Base-by-base conservation (phyloP, 1,140 invertebrate genomes). In the Sesamia nonagrioides region DNA sequence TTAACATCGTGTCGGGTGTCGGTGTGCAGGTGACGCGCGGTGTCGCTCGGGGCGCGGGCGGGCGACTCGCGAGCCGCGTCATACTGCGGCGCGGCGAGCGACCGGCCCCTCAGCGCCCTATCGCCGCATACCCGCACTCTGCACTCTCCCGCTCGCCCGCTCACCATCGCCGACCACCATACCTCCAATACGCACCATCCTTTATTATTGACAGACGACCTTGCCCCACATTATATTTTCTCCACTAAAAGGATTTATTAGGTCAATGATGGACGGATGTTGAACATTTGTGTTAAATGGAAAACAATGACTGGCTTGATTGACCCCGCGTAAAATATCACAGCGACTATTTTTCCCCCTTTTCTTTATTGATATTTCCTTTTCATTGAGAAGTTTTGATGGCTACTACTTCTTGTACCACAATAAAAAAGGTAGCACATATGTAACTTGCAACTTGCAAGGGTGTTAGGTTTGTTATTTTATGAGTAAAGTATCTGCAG, bases 161-260 rank as follows among this genome's bases (percentile, higher is more conserved):
- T 60, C 78, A 69, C 87, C 88, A 87, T 87, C 82, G 84, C 77
- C 77, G 77, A 78, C 72, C 72, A 82, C 82, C 87, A 86, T 87
- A 56, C 56, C 45, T 33, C 52, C 60, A 50, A 73, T 84, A 87
- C 84, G 82, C 81, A 83, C 82, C 86, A 84, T 86, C 86, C 84
- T 84, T 83, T 87, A 85, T 83, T 87, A 87, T 87, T 81, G 86
- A 84, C 82, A 79, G 37, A 73, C 77, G 89, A 89, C 92, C 92
- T 94, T 92, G 92, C 86, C 81, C 92, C 89, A 92, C 85, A 91
- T 91, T 85, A 86, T 84, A 84, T 88, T 88, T 89, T 88, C 84
- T 87, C 86, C 80, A 77, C 68, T 71, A 77, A 82, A 81, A 83
- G 74, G 58, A 72, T 81, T 83, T 82, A 80, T 81, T 83, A 68